A percentile compares a stretch with the other conserved stretches of the same genome.
These are phyloP conservation scores for Melanotus villosus DNA, from an alignment of 2,888 invertebrate species.

Conservation along the genomic window DNA sequence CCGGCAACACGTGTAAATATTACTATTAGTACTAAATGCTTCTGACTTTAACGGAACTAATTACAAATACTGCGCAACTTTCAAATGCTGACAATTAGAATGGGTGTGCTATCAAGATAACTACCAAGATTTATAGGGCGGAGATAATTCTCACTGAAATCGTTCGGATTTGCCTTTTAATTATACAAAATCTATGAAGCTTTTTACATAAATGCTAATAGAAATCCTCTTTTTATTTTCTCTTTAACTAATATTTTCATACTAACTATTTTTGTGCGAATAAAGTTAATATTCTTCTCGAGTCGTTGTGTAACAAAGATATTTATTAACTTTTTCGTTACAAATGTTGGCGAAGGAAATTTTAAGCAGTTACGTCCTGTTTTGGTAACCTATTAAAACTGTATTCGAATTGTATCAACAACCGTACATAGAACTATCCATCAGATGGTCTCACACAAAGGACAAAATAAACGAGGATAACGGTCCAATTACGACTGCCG, in stretches of 20 bases:
- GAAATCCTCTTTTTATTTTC: too few relatives aligned
- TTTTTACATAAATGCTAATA: too few relatives aligned
- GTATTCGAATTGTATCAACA: too few relatives aligned
- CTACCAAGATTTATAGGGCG: not conserved
- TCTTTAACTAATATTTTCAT: too few relatives aligned
- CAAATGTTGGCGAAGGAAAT: too few relatives aligned
- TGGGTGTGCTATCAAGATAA: not conserved
- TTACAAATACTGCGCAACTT: slow-evolving; percentile 8
- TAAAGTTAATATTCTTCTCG: too few relatives aligned
- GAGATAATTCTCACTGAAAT: slow-evolving; percentile 2
- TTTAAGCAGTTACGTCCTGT: too few relatives aligned
- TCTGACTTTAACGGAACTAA: not conserved
- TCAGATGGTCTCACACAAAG: not conserved
- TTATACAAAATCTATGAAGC: slow-evolving; percentile 9
- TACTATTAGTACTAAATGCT: slow-evolving; percentile 16
- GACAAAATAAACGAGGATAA: not conserved
- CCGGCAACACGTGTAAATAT: slow-evolving; percentile 13
- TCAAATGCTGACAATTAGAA: slow-evolving; percentile 10
- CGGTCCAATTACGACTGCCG: not conserved
- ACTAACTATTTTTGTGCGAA: too few relatives aligned
- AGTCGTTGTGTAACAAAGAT: too few relatives aligned
- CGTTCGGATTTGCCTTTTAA: slow-evolving; percentile 3
- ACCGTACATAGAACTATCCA: too few relatives aligned
- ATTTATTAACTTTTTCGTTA: too few relatives aligned
- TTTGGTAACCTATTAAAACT: too few relatives aligned